Conservation (phyloP, 2,797 vertebrate species). For the Oreochromis mossambicus region DNA sequence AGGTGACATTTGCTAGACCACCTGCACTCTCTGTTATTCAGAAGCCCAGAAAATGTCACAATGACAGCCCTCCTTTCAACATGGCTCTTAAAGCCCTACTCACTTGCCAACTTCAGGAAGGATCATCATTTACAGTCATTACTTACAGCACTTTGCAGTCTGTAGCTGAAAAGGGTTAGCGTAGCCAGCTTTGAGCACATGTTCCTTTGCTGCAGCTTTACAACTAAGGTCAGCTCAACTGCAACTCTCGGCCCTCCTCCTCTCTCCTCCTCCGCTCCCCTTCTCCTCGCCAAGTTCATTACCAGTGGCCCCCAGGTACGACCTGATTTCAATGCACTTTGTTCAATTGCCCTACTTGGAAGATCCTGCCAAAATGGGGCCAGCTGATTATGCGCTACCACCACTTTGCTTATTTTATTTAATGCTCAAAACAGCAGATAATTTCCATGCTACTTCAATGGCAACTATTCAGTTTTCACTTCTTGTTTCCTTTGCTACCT, state of each 20-base stretch:
- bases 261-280: slow-evolving; percentile 23
- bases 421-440: slow-evolving; percentile 70
- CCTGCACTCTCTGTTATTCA: slow-evolving; percentile 53
- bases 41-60: slow-evolving; percentile 65
- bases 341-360: slow-evolving; percentile 76
- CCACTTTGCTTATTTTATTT: slow-evolving; percentile 68
- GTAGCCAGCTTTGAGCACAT: slow-evolving; percentile 48
- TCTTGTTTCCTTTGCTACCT: slow-evolving; percentile 2
- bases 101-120: slow-evolving; percentile 29
- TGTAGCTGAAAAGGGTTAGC: slow-evolving; percentile 50
- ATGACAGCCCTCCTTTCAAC: slow-evolving; percentile 53
- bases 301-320: slow-evolving; percentile 71
- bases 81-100: slow-evolving; percentile 50
- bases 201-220: slow-evolving; percentile 37
- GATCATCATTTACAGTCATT: slow-evolving; percentile 66
- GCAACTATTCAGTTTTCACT: slow-evolving; percentile 50
- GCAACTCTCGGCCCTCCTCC: slow-evolving; percentile 41
- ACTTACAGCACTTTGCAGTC: slow-evolving; percentile 65
- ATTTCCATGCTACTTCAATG: slow-evolving; percentile 59
- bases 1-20: slow-evolving; percentile 55
- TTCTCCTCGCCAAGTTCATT: slow-evolving; percentile 68
- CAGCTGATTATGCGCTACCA: slow-evolving; percentile 65
- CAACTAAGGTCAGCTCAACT: slow-evolving; percentile 59
- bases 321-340: slow-evolving; percentile 76
- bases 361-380: slow-evolving; percentile 62